Conservation (phyloP, 2,797 vertebrate species). For the Tokudaia muenninki region DNA sequence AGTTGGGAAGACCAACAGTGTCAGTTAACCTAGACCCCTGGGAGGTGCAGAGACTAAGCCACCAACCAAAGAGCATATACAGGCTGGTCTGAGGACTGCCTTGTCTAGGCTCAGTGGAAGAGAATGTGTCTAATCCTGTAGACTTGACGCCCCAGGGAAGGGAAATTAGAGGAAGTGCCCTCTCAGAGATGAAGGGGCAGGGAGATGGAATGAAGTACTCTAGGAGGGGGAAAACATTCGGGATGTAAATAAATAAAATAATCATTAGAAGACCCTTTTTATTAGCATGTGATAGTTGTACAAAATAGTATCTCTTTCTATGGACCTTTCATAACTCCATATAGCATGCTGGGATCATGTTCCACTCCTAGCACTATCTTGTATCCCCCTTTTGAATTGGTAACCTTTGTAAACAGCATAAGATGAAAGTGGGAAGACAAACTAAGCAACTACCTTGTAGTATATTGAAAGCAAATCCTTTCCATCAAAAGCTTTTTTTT, state of each 20-base stretch:
- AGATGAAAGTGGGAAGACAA: neutral
- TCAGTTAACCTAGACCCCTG: no score
- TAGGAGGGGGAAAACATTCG: no score
- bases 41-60: no score
- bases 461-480: constrained; percentile 6
- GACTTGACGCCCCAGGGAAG: no score
- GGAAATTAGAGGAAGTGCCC: fast-evolving
- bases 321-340: neutral
- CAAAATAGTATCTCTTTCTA: neutral
- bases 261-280: neutral
- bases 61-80: no score
- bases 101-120: no score
- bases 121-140: no score
- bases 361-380: neutral
- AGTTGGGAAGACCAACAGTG: no score
- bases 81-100: no score
- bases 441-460: neutral
- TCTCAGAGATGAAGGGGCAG: no score
- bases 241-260: no score
- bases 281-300: neutral
- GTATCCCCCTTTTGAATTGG: neutral
- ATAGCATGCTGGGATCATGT: neutral
- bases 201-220: no score
- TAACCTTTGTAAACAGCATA: neutral
- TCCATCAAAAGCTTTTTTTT: neutral